Conservation (phyloP, 1,140 invertebrate genomes). For the Odontomachus brunneus region DNA sequence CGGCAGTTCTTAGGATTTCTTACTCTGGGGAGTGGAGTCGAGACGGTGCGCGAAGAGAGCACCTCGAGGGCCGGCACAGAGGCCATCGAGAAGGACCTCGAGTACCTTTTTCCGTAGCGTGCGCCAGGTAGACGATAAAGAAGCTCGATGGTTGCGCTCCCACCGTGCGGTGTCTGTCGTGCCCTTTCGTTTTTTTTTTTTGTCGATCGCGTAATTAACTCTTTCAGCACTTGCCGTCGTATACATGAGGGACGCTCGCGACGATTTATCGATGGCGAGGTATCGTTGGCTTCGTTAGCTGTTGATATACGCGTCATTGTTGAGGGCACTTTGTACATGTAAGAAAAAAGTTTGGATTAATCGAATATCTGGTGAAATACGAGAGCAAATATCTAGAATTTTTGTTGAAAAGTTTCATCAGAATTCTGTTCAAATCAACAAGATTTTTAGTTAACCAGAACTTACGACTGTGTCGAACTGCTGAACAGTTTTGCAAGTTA, state of each 20-base stretch:
- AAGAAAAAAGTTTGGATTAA: too few species aligned
- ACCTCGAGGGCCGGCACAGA: slow-evolving; percentile 13
- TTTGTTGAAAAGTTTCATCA: too few species aligned
- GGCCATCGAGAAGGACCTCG: slow-evolving; percentile 19
- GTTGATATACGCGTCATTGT: too few species aligned
- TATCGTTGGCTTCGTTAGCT: too few species aligned
- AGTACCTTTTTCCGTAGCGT: slow-evolving; percentile 8
- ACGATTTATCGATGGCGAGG: not conserved
- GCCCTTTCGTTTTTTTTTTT: not conserved
- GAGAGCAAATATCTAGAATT: too few species aligned
- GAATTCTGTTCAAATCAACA: too few species aligned
- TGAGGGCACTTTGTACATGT: too few species aligned
- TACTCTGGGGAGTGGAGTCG: slow-evolving; percentile 20
- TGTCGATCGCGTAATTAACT: slow-evolving; percentile 47
- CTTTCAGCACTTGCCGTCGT: slow-evolving; percentile 27
- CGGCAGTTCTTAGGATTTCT: slow-evolving; percentile 28
- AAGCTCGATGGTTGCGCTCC: slow-evolving; percentile 35
- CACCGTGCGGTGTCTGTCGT: slow-evolving; percentile 11
- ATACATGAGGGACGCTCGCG: not conserved
- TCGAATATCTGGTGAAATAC: too few species aligned
- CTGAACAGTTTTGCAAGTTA: too few species aligned
- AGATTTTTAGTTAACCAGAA: too few species aligned
- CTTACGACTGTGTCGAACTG: too few species aligned
- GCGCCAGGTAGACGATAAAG: slow-evolving; percentile 1
- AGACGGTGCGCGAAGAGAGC: slow-evolving; percentile 14